phyloP scores from a whole-genome alignment of 2,797 vertebrate genomes.

The Falco rusticolus region DNA sequence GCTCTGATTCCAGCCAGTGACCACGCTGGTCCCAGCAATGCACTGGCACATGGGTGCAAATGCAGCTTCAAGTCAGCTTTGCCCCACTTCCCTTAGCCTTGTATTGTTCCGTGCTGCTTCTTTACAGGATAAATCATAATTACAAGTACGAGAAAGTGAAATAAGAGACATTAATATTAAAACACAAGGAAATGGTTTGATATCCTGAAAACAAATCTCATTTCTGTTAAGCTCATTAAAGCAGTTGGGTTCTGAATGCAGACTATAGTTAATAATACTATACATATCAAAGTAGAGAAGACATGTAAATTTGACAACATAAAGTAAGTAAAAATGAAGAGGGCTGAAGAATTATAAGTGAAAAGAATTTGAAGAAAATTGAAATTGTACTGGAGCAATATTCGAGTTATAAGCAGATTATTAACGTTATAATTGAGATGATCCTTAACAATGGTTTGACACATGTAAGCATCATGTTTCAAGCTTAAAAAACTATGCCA shows the following conservation, averaged over 20 bases:
- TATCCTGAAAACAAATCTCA: constrained; percentile 37
- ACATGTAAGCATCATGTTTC: constrained; percentile 2
- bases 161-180: neutral
- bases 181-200: constrained; percentile 14
- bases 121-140: neutral
- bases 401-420: constrained; percentile 63
- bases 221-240: constrained; percentile 60
- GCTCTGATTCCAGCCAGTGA: neutral
- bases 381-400: constrained; percentile 3
- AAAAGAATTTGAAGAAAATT: neutral
- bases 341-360: neutral
- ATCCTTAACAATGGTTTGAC: constrained; percentile 45
- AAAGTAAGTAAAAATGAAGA: constrained; percentile 29
- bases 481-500: neutral
- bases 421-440: constrained; percentile 32
- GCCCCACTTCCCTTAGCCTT: neutral
- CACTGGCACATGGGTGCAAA: neutral
- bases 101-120: neutral
- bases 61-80: neutral
- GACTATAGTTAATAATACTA: constrained; percentile 13
- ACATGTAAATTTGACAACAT: constrained; percentile 42
- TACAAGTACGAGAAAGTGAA: constrained; percentile 1
- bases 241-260: neutral
- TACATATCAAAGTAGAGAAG: constrained; percentile 37
- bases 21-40: neutral